phyloP scores from a whole-genome alignment of 2,888 invertebrate species.

The Agapostemon virescens region DNA sequence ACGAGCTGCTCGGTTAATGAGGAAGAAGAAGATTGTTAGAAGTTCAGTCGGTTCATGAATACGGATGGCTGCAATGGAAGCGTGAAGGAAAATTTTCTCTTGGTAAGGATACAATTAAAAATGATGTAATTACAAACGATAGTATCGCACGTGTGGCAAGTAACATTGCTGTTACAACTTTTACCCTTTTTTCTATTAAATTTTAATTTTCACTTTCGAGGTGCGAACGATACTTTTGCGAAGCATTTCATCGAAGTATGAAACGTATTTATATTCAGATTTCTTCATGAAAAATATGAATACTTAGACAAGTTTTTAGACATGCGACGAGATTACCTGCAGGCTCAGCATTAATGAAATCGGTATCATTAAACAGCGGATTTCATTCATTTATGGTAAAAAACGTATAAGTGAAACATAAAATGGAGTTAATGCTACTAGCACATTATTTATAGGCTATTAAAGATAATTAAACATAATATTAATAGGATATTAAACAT shows the following conservation, averaged over 20 bases:
- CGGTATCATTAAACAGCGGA: too few relatives aligned
- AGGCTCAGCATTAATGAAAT: too few relatives aligned
- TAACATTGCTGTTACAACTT: neutral
- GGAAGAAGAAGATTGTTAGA: slow-evolving; percentile 1
- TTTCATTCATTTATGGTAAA: too few relatives aligned
- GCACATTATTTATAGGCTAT: too few relatives aligned
- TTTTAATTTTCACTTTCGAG: neutral
- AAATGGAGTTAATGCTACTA: too few relatives aligned
- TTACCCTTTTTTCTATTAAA: neutral
- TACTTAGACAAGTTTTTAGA: too few relatives aligned
- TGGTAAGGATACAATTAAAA: neutral
- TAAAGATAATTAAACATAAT: too few relatives aligned
- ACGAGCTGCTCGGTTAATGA: neutral
- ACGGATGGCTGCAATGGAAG: neutral
- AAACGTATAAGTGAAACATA: too few relatives aligned
- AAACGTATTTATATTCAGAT: neutral
- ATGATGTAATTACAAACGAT: neutral
- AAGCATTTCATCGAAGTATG: neutral
- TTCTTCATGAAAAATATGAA: neutral
- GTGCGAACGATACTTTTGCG: neutral
- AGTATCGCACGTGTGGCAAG: neutral
- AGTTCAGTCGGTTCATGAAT: neutral
- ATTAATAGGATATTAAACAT: too few relatives aligned
- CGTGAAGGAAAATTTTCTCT: neutral
- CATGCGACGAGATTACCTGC: too few relatives aligned